Evolutionary conservation across 64 coral and sea anemone genomes (phyloP), one percentile per base, ranked within the genome.

Genomic region (Orbicella faveolata): DNA sequence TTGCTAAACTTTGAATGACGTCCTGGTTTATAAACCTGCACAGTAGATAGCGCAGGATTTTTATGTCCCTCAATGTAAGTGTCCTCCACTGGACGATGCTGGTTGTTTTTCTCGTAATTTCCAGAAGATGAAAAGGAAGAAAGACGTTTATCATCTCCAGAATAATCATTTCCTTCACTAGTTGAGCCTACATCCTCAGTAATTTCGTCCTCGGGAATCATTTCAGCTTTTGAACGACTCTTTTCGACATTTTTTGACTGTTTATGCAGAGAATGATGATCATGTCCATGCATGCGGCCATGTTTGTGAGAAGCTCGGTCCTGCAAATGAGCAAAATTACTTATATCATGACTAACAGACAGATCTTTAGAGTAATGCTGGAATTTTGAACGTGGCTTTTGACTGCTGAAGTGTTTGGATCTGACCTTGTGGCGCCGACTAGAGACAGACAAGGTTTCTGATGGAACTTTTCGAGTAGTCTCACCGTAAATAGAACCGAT

Each of bases 301-400:
- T 67, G 21, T 13, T 23, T 72, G 11, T 8, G 14, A 30, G 64
- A 35, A 72, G 15, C 21, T 26, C 41, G 25, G 63, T 53, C 65
- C 64, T 85, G 63, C 12, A 85, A 85, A 85, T 85, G 65, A 41
- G 63, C 36, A 85, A 72, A 73, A 51, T 53, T 12, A 52, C 63
- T 39, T 72, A 1, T 73, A 68, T 39, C 23, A 52, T 73, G 39
- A 73, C 19, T 30, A 23, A 16, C 7, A 17, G 20, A 18, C 20
- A 73, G 17, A 41, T 48, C 21, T 16, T 85, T 72, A 2, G 21
- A 3, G 23, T 21, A 20, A 68, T 23, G 20, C 4, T 69, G 44
- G 14, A 21, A 21, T 52, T 85, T 85, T 44, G 72, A 19, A 1
- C 9, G 63, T 12, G 30, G 36, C 12, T 85, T 53, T 72, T 4